Conservation (phyloP, 2,797 vertebrate genomes). For the Neosilurus mollespiculum region DNA sequence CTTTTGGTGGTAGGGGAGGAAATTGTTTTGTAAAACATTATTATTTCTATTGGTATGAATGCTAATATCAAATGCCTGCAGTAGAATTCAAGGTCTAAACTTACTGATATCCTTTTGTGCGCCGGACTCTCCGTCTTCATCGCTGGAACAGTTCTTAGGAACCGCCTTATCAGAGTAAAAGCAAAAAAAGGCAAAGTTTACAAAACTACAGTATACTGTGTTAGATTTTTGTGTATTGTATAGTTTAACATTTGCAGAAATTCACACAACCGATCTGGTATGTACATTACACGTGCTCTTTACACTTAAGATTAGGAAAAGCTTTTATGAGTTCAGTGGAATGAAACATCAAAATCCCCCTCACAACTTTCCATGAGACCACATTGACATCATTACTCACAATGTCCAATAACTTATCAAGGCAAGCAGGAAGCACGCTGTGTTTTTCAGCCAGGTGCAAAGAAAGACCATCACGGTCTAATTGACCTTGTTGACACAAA, state of each 20-base stretch:
- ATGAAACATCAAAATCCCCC: background rate
- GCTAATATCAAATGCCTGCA: background rate
- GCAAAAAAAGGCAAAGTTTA: conserved; percentile 22
- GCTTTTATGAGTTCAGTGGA: background rate
- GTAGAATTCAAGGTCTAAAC: background rate
- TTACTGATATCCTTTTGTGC: conserved; percentile 66
- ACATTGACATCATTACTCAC: conserved; percentile 65
- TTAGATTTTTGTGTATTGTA: background rate
- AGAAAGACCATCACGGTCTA: conserved; percentile 71
- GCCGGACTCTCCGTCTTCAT: conserved; percentile 58
- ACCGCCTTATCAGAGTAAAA: conserved; percentile 65
- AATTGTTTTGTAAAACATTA: background rate
- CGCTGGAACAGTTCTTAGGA: conserved; percentile 63
- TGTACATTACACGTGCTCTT: no score
- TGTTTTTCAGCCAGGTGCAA: conserved; percentile 77
- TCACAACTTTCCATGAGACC: background rate
- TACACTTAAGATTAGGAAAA: background rate
- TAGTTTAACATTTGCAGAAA: background rate
- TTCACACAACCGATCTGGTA: background rate
- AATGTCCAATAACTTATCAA: conserved; percentile 77
- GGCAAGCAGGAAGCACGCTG: conserved; percentile 78
- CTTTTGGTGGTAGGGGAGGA: conserved; percentile 49
- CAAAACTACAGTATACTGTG: background rate
- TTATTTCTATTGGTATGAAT: background rate
- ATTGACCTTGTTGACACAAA: conserved; percentile 85